Evolutionary conservation across 2,797 vertebrate genomes (phyloP).

Genomic region (Malacoctenus gilli): DNA sequence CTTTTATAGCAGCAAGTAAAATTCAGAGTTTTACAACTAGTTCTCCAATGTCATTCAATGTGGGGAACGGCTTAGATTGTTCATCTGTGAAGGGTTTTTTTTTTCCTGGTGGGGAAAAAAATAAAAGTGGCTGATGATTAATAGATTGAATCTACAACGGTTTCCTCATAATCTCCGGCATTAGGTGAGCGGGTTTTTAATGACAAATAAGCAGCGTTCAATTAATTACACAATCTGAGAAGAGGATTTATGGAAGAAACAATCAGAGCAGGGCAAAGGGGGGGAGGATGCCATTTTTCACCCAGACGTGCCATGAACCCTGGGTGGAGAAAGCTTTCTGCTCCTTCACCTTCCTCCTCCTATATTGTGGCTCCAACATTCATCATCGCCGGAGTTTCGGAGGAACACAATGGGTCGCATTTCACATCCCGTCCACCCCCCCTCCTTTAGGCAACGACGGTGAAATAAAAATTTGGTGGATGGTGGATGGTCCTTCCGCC

Average conservation of each 20-base stretch:
- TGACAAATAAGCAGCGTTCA: slow-evolving; percentile 78
- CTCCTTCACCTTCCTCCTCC: slow-evolving; percentile 51
- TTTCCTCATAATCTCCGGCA: slow-evolving; percentile 74
- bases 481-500: slow-evolving; percentile 44
- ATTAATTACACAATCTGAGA: slow-evolving; percentile 80
- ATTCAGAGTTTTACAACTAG: slow-evolving; percentile 31
- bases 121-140: slow-evolving; percentile 64
- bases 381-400: slow-evolving; percentile 47
- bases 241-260: slow-evolving; percentile 80
- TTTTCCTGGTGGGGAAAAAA: slow-evolving; percentile 32
- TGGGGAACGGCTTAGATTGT: slow-evolving; percentile 55
- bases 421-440: slow-evolving; percentile 52
- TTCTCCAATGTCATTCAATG: slow-evolving; percentile 55
- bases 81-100: slow-evolving; percentile 78
- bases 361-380: slow-evolving; percentile 45
- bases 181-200: slow-evolving; percentile 71
- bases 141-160: slow-evolving; percentile 74
- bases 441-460: slow-evolving; percentile 40
- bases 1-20: no score
- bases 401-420: slow-evolving; percentile 46
- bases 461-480: slow-evolving; percentile 54
- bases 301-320: slow-evolving; percentile 62
- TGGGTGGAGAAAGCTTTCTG: slow-evolving; percentile 55
- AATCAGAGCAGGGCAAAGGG: slow-evolving; percentile 68
- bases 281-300: slow-evolving; percentile 74